Evolutionary conservation across 2,888 invertebrate genomes (phyloP).

Genomic region (Cephus sareptanus): DNA sequence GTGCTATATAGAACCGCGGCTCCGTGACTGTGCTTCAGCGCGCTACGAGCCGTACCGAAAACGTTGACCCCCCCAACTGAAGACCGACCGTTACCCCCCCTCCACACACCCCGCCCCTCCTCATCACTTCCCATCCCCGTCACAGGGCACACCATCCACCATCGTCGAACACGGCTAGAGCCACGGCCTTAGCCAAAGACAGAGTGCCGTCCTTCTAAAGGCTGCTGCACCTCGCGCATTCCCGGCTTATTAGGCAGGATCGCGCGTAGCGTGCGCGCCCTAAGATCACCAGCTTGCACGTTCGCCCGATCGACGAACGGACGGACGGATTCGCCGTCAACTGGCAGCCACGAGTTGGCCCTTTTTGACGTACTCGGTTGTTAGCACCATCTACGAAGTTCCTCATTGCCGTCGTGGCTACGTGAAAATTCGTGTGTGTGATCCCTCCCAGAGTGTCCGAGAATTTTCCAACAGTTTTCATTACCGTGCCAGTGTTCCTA

Average conservation of each 20-base stretch:
- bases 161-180: background rate
- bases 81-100: background rate
- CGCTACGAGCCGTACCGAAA: slow-evolving; percentile 53
- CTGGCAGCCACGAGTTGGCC: background rate
- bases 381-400: background rate
- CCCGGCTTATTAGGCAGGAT: slow-evolving; percentile 35
- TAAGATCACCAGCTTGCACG: background rate
- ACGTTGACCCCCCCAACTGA: slow-evolving; percentile 42
- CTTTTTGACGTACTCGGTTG: background rate
- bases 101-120: slow-evolving; percentile 1
- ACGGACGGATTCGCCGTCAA: background rate
- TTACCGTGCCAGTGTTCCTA: background rate
- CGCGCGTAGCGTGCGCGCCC: slow-evolving; percentile 28
- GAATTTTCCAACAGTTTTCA: background rate
- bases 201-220: slow-evolving; percentile 10
- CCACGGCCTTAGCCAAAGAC: background rate
- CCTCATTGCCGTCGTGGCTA: background rate
- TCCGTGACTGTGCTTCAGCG: slow-evolving; percentile 29
- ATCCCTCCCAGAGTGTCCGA: background rate
- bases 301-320: background rate
- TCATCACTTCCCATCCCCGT: slow-evolving; percentile 5
- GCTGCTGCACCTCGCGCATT: slow-evolving; percentile 27
- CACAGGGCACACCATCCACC: slow-evolving; percentile 13
- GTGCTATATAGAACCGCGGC: slow-evolving; percentile 21
- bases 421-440: background rate